Base-by-base conservation (phyloP, 2,113 vertebrate species). In the Pelusios castaneus region DNA sequence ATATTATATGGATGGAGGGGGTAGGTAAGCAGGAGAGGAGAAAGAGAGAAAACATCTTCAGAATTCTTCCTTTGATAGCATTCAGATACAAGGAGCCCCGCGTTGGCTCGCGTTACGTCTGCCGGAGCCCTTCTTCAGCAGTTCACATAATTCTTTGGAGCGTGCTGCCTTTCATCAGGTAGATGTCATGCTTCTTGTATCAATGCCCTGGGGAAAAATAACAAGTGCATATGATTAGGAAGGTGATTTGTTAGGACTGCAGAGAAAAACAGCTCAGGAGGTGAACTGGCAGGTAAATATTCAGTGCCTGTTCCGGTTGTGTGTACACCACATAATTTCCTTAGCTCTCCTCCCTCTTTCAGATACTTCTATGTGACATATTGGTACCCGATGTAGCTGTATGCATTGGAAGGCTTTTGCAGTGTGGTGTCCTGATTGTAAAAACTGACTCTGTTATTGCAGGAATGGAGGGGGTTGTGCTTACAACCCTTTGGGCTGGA, bases 221-320 rank as follows among this genome's bases (percentile, higher is more conserved):
- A 67, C 63, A 94, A 91, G 82, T 88, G 77, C 0, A 0, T 89
- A 11, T 91, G 91, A 95, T 90, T 91, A 87, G 56, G 47, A 91
- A 85, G 70, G 87, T 93, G 92, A 92, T 96, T 94, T 95, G 91
- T 89, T 96, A 90, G 79, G 60, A 67, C 80, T 67, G 78, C 84
- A 87, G 90, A 77, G 86, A 77, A 90, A 95, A 96, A 93, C 5
- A 82, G 43, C 51, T 45, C 1, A 52, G 41, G 67, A 77, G 92
- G 89, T 90, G 51, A 45, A 84, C 54, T 5, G 14, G 80, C 89
- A 70, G 38, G 90, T 73, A 95, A 91, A 92, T 94, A 90, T 89
- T 94, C 56, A 82, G n/a, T 90, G 80, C 58, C 85, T 85, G 3
- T 93, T 93, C 90, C 84, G 84, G 70, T 76, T 82, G 77, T 73